Evolutionary conservation across 2,888 invertebrate species (phyloP), one percentile per base, ranked within the genome.

Genomic region (Strigamia maritima): DNA sequence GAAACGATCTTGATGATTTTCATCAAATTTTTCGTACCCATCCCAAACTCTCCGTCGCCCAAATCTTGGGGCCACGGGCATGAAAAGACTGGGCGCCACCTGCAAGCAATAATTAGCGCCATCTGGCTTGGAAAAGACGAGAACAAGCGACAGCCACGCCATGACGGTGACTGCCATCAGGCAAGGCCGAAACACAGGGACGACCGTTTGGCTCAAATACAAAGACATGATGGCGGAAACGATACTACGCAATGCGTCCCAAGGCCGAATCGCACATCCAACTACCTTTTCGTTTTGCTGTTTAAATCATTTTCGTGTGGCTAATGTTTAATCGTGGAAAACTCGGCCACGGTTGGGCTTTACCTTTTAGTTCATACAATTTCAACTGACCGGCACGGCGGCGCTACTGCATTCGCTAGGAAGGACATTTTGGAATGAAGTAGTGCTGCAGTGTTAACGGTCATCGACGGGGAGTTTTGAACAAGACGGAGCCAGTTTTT

Each of bases 81-180:
- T 16, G 26, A 76, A 76, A 76, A 28, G 78, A 16, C 49, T 40
- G 38, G 75, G 38, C 75, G 75, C 79, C 75, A 75, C 65, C 75
- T 79, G 75, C 79, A 60, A 19, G 40, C 75, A 70, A 76, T 75
- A 79, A 79, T 79, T 75, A 79, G 79, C 79, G 79, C 79, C 79
- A 79, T 79, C 79, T 79, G 40, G 75, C 19, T 44, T 75, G 28
- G 14, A 19, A 16, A 28, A 28, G 26, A 74, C 24, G 35, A 14
- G n/a, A 16, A 22, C 35, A 31, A 16, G 38, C 76, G 28, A 76
- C 76, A 76, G 76, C 76, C 76, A 76, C 76, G 76, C 76, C 76
- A 76, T 76, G 16, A 35, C 76, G 76, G 76, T n/a, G 24, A n/a
- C 26, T 76, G 16, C 76, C 19, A 54, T 54, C 22, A 54, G 22